Conservation (phyloP, 2,888 invertebrate genomes). For the Brachyptera risi region DNA sequence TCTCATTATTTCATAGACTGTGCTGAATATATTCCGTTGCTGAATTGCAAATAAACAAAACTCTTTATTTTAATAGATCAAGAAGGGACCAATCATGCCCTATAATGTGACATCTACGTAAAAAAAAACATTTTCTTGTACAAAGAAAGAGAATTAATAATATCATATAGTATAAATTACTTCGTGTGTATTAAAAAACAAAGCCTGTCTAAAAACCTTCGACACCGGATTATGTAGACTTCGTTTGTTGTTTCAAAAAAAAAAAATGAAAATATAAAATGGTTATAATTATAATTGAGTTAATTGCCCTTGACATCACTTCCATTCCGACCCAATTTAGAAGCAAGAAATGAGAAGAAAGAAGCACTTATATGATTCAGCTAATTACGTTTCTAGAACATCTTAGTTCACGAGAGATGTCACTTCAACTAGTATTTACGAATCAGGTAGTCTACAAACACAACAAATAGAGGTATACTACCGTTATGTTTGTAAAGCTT, state of each 20-base stretch:
- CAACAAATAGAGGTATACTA: no score
- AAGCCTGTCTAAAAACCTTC: constrained; percentile 3
- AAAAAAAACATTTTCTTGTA: constrained; percentile 9
- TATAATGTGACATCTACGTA: constrained; percentile 9
- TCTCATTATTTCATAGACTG: background rate
- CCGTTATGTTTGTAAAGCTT: no score
- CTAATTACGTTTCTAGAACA: no score
- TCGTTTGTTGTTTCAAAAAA: constrained; percentile 17
- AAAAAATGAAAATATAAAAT: constrained; percentile 19
- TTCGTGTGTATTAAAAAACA: constrained; percentile 5
- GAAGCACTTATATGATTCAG: no score
- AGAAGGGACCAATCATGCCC: constrained; percentile 20
- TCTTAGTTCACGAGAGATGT: no score
- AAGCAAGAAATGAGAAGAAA: no score
- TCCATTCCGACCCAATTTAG: no score
- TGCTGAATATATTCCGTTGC: constrained; percentile 7
- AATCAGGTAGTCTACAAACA: no score
- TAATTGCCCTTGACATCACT: no score
- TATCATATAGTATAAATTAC: constrained; percentile 6
- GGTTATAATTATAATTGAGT: no score
- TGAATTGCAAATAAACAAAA: background rate
- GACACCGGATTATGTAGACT: constrained; percentile 8
- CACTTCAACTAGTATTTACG: no score
- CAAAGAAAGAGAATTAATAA: constrained; percentile 8
- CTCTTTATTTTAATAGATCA: constrained; percentile 7